phyloP scores from a whole-genome alignment of 1,140 invertebrate genomes.

The Drosophila oshimai region DNA sequence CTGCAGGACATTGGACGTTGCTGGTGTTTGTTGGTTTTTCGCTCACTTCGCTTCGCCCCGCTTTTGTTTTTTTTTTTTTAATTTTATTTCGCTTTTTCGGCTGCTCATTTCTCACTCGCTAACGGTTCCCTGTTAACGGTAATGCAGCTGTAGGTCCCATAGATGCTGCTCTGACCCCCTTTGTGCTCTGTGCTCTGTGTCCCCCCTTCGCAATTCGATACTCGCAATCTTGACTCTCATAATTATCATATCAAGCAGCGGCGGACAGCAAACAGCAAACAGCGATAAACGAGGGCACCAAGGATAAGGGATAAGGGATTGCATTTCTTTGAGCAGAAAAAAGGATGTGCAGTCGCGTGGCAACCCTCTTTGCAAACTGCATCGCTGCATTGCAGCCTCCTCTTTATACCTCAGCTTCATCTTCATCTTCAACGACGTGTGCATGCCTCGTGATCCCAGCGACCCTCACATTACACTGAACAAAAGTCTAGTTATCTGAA shows the following conservation, averaged over 20 bases:
- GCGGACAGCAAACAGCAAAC: neutral
- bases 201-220: slow-evolving; percentile 8
- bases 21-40: slow-evolving; percentile 34
- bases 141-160: slow-evolving; percentile 23
- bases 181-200: too few relatives aligned
- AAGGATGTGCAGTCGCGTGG: slow-evolving; percentile 18
- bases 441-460: neutral
- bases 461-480: neutral
- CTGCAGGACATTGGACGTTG: slow-evolving; percentile 38
- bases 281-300: neutral
- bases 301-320: slow-evolving; percentile 33
- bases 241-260: slow-evolving; percentile 63
- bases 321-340: slow-evolving; percentile 35
- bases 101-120: slow-evolving; percentile 19
- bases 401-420: too few relatives aligned
- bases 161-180: neutral
- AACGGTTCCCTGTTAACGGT: slow-evolving; percentile 65
- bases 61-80: too few relatives aligned
- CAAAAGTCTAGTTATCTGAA: neutral
- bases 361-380: slow-evolving; percentile 3
- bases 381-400: slow-evolving; percentile 7
- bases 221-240: slow-evolving; percentile 39
- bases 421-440: neutral
- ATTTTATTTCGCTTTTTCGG: too few relatives aligned
- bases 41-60: neutral